Evolutionary conservation across 2,888 invertebrate species (phyloP).

Genomic region (Phalera bucephala): DNA sequence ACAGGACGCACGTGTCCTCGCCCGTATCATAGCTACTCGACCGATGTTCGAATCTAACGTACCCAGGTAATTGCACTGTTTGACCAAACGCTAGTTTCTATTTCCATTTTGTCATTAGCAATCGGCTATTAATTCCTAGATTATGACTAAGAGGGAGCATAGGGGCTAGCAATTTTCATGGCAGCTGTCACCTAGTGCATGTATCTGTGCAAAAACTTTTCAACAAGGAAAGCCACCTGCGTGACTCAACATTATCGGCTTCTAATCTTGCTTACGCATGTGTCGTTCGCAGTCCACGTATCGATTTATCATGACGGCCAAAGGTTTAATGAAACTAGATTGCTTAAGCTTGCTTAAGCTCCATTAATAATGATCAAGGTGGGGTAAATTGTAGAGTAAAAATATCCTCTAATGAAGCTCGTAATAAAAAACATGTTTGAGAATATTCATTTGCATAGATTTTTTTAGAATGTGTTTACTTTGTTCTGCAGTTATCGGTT

Average conservation of each 20-base stretch:
- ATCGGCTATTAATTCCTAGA: conserved; percentile 77
- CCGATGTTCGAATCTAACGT: conserved; percentile 58
- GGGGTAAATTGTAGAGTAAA: background rate
- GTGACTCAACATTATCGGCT: conserved; percentile 35
- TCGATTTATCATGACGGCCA: conserved; percentile 7
- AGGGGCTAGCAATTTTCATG: conserved; percentile 79
- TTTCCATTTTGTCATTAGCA: conserved; percentile 80
- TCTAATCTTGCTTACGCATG: conserved; percentile 14
- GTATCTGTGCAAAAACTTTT: conserved; percentile 79
- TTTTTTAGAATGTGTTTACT: conserved; percentile 1
- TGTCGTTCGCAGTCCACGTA: conserved; percentile 1
- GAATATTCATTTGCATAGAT: too few species aligned
- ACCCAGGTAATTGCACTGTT: conserved; percentile 59
- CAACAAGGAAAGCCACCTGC: conserved; percentile 74
- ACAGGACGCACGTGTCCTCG: conserved; percentile 54
- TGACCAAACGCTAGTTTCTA: conserved; percentile 64
- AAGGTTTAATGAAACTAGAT: conserved; percentile 16
- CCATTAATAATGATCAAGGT: background rate
- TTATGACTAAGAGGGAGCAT: conserved; percentile 68
- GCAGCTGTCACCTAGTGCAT: conserved; percentile 53
- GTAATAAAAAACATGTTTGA: background rate
- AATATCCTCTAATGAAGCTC: background rate
- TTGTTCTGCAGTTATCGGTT: too few species aligned
- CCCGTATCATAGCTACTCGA: conserved; percentile 64
- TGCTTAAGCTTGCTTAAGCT: conserved; percentile 3